These are phyloP conservation scores for Beroe forskalii DNA, from an alignment of 37 sponge, comb jelly and placozoan species.

Conservation along the genomic window DNA sequence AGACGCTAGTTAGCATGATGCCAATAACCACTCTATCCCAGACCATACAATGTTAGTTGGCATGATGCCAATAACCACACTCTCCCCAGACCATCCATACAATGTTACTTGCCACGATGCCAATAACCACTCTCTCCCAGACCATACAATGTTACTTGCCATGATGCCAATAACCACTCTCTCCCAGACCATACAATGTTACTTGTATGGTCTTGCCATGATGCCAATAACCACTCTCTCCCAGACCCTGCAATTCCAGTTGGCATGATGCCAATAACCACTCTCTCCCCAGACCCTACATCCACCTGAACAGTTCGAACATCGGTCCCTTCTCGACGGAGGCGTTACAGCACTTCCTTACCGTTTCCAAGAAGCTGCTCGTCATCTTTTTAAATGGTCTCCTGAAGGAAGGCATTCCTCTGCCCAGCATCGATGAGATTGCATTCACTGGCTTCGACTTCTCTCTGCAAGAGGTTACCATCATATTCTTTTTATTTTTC, in stretches of 20 bases:
- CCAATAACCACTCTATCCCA: neutral
- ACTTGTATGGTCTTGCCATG: too few relatives aligned
- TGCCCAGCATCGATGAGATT: neutral
- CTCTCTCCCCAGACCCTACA: neutral
- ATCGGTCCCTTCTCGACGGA: neutral
- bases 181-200: neutral
- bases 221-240: neutral
- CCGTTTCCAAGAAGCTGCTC: neutral
- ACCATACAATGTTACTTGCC: too few relatives aligned
- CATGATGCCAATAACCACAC: too few relatives aligned
- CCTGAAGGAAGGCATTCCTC: slow-evolving; percentile 23
- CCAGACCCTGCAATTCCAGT: slow-evolving; percentile 13
- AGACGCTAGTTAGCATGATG: too few relatives aligned
- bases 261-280: too few relatives aligned
- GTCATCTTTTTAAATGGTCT: neutral
- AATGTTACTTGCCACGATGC: too few relatives aligned
- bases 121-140: neutral
- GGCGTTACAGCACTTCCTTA: neutral
- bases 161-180: neutral
- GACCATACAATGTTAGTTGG: too few relatives aligned
- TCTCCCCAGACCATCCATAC: neutral
- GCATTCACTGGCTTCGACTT: slow-evolving; percentile 19
- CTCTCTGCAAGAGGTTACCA: neutral
- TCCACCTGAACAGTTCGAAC: slow-evolving; percentile 14
- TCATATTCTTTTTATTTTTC: too few relatives aligned